Percentiles rank a stretch among this genome's conserved stretches.
phyloP scores from a whole-genome alignment of 2,113 vertebrate genomes.

The Psephotus haematonotus region DNA sequence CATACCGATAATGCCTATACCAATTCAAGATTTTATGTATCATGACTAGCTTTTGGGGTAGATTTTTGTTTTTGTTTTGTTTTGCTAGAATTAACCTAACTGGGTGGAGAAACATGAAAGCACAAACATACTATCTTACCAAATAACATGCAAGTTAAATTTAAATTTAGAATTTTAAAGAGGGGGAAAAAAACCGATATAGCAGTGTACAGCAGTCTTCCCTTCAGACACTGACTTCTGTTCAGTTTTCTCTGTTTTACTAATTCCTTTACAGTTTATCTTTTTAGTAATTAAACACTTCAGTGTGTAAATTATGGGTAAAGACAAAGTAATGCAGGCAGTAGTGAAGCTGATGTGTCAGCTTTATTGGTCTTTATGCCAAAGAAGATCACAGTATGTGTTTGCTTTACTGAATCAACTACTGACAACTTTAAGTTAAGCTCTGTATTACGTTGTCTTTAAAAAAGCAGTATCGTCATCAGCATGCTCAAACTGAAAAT shows the following conservation, averaged over 20 bases:
- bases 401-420: neutral
- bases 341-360: neutral
- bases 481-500: neutral
- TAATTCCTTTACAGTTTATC: neutral
- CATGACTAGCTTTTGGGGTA: neutral
- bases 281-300: neutral
- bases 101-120: neutral
- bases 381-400: neutral
- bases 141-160: neutral
- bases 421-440: neutral
- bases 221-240: neutral
- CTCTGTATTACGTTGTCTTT: neutral
- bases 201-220: neutral
- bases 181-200: rapidly evolving
- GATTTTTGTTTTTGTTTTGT: neutral
- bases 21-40: neutral
- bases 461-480: neutral
- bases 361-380: neutral
- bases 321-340: neutral
- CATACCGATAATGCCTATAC: neutral
- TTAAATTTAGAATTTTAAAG: neutral
- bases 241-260: neutral
- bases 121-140: neutral
- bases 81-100: neutral
- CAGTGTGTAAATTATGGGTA: neutral